phyloP scores from a whole-genome alignment of 2,888 invertebrate species.

The Carpatolechia fugitivella region DNA sequence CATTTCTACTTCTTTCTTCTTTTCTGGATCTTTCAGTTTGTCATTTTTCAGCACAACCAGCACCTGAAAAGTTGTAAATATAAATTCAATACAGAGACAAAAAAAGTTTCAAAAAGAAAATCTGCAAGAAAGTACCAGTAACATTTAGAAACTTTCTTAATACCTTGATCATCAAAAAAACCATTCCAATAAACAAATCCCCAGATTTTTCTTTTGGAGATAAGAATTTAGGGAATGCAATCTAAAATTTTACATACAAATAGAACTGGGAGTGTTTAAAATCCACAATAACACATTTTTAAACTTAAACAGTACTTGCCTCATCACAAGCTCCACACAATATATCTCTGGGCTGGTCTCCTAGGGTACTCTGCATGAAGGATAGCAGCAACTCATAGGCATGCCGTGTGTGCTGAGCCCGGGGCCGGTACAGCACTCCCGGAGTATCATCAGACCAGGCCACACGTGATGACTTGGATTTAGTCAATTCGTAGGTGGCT shows the following conservation, averaged over 20 bases:
- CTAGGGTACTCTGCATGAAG: conserved; percentile 97
- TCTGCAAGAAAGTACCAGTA: too few species aligned
- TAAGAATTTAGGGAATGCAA: too few species aligned
- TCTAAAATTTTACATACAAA: too few species aligned
- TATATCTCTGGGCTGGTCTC: conserved; percentile 97
- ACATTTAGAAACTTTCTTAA: too few species aligned
- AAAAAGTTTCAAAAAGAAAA: too few species aligned
- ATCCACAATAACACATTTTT: too few species aligned
- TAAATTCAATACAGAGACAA: not conserved
- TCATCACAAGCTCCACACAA: conserved; percentile 99
- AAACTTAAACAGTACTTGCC: too few species aligned
- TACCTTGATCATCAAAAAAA: too few species aligned
- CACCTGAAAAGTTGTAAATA: conserved; percentile 46
- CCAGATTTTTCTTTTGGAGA: too few species aligned
- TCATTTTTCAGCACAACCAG: conserved; percentile 97
- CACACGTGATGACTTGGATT: conserved; percentile 92
- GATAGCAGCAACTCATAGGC: conserved; percentile 97
- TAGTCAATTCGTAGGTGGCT: conserved; percentile 93
- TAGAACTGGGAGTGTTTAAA: too few species aligned
- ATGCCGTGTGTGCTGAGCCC: conserved; percentile 98
- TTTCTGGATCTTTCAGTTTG: conserved; percentile 93
- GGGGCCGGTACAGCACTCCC: conserved; percentile 96
- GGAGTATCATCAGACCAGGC: conserved; percentile 96
- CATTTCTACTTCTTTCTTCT: conserved; percentile 93
- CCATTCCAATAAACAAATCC: too few species aligned